Evolutionary conservation across 1,140 invertebrate species (phyloP).

Genomic region (Akabosia matsudoensis): DNA sequence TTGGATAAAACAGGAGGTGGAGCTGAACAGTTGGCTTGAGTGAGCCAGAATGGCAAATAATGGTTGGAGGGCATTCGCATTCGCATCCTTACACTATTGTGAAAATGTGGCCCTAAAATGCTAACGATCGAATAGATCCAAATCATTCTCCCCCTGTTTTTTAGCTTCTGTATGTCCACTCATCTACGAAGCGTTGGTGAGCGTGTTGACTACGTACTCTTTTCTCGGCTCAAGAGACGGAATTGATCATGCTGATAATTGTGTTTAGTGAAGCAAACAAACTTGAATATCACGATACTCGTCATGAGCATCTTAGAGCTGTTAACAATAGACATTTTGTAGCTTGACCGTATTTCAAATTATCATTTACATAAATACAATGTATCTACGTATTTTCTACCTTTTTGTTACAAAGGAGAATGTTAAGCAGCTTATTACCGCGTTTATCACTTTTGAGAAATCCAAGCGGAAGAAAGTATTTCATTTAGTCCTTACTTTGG

Average conservation of each 20-base stretch:
- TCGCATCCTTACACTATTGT: slow-evolving; percentile 2
- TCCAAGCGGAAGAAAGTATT: background rate
- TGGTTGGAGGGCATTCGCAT: background rate
- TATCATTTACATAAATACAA: background rate
- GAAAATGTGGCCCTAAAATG: slow-evolving; percentile 5
- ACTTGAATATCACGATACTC: slow-evolving; percentile 3
- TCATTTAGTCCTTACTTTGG: background rate
- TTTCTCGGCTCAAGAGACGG: background rate
- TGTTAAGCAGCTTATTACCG: slow-evolving; percentile 22
- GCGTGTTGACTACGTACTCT: background rate
- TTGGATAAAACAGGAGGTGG: background rate
- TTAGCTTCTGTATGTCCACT: background rate
- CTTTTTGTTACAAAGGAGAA: background rate
- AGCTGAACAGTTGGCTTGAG: background rate
- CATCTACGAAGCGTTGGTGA: background rate
- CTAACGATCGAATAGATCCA: background rate
- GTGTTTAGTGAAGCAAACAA: slow-evolving; percentile 12
- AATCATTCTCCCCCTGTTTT: background rate
- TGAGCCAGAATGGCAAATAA: slow-evolving; percentile 12
- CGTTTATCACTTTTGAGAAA: slow-evolving; percentile 1
- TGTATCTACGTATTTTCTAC: background rate
- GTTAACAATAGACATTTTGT: no score
- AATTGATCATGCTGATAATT: slow-evolving; percentile 9
- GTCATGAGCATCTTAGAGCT: background rate
- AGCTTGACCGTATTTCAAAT: background rate